These are phyloP conservation scores for Ornithorhynchus anatinus DNA, from an alignment of 2,113 vertebrate species.

Conservation along the genomic window DNA sequence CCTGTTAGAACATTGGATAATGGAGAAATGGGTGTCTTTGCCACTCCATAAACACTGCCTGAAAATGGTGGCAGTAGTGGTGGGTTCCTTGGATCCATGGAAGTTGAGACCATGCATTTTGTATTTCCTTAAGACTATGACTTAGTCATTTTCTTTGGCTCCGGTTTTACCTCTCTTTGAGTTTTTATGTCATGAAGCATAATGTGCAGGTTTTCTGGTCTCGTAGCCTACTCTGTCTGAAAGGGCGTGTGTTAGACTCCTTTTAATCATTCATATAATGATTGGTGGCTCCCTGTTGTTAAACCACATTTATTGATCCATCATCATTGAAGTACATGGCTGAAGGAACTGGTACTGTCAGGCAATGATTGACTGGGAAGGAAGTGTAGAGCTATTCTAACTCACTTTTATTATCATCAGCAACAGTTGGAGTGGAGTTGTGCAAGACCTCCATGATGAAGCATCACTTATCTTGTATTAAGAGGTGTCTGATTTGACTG, in stretches of 20 bases:
- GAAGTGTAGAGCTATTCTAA: slow-evolving; percentile 54
- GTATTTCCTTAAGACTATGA: not conserved
- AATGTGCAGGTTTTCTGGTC: slow-evolving; percentile 38
- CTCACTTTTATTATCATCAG: slow-evolving; percentile 53
- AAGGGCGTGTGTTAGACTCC: slow-evolving; percentile 47
- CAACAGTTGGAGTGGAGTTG: slow-evolving; percentile 44
- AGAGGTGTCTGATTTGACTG: slow-evolving; percentile 47
- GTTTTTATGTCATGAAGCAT: slow-evolving; percentile 31
- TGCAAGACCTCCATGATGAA: slow-evolving; percentile 36
- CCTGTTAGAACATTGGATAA: not conserved
- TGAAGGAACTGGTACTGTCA: slow-evolving; percentile 54
- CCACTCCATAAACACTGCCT: not conserved
- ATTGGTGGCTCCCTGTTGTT: slow-evolving; percentile 68
- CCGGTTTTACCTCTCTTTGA: not conserved
- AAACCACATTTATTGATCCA: slow-evolving; percentile 72
- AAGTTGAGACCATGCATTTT: not conserved
- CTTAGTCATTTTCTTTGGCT: not conserved
- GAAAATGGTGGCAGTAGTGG: not conserved
- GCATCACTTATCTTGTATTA: slow-evolving; percentile 48
- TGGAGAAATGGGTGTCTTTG: not conserved
- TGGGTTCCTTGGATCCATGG: not conserved
- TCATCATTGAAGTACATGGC: slow-evolving; percentile 53
- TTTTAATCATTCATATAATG: slow-evolving; percentile 67
- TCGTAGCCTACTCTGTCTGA: slow-evolving; percentile 44
- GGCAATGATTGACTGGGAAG: slow-evolving; percentile 55